Evolutionary conservation across 2,113 vertebrate species (phyloP).

Genomic region (Prionailurus bengalensis): DNA sequence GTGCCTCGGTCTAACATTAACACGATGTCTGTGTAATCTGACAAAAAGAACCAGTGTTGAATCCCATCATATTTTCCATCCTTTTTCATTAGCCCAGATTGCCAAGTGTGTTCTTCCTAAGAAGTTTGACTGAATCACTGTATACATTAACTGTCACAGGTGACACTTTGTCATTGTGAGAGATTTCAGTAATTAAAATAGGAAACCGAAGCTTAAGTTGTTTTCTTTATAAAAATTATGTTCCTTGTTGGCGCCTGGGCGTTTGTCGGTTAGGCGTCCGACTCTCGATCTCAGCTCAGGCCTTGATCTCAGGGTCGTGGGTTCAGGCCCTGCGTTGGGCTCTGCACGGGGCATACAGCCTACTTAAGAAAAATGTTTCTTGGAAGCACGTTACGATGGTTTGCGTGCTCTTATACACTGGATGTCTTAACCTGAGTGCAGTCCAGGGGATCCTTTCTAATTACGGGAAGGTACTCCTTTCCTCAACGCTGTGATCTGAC

Average conservation of each 20-base stretch:
- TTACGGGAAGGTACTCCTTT: slow-evolving; percentile 84
- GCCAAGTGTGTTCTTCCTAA: slow-evolving; percentile 78
- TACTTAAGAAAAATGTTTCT: slow-evolving; percentile 54
- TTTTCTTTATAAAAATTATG: background rate
- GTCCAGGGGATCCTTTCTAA: slow-evolving; percentile 86
- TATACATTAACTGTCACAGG: slow-evolving; percentile 78
- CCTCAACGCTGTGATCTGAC: slow-evolving; percentile 91
- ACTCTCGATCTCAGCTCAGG: too few relatives aligned
- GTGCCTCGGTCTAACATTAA: slow-evolving; percentile 92
- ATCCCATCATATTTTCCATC: slow-evolving; percentile 81
- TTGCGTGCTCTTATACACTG: slow-evolving; percentile 85
- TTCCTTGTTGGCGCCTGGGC: too few relatives aligned
- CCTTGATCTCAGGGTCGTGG: too few relatives aligned
- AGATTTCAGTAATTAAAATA: slow-evolving; percentile 89
- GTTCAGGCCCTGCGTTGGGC: too few relatives aligned
- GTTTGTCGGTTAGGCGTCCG: too few relatives aligned
- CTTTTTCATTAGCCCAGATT: slow-evolving; percentile 76
- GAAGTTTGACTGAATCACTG: slow-evolving; percentile 75
- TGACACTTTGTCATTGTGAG: slow-evolving; percentile 84
- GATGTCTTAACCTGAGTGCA: slow-evolving; percentile 87
- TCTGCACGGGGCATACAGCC: too few relatives aligned
- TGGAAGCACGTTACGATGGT: slow-evolving; percentile 77
- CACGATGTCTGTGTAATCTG: slow-evolving; percentile 86
- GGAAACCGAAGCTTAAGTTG: slow-evolving; percentile 82
- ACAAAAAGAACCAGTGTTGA: slow-evolving; percentile 82